phyloP scores from a whole-genome alignment of 2,888 invertebrate species.

The Eremobia ochroleuca region DNA sequence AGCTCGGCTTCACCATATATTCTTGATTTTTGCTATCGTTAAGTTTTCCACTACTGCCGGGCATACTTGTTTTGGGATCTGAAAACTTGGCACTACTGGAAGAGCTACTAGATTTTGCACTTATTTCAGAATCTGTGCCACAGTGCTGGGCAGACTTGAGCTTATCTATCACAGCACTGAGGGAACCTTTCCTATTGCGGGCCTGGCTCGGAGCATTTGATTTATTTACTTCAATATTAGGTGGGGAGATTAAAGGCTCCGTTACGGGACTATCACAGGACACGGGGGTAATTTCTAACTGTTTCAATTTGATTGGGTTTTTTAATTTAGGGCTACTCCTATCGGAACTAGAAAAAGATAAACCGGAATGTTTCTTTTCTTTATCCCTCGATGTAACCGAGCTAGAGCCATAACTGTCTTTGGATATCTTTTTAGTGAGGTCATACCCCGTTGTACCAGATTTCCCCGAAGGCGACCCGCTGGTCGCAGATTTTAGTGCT shows the following conservation, averaged over 20 bases:
- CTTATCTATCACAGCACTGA: constrained; percentile 97
- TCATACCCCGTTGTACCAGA: constrained; percentile 90
- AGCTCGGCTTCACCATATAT: constrained; percentile 97
- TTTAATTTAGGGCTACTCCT: constrained; percentile 93
- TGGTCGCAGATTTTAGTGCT: constrained; percentile 95
- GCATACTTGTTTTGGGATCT: constrained; percentile 86
- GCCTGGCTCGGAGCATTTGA: constrained; percentile 91
- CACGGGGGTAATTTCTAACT: constrained; percentile 91
- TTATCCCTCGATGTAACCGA: constrained; percentile 88
- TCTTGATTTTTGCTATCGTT: constrained; percentile 93
- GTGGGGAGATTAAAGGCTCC: constrained; percentile 88
- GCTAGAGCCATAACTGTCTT: constrained; percentile 86
- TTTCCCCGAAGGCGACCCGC: constrained; percentile 93
- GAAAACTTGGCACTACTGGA: constrained; percentile 86
- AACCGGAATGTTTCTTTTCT: constrained; percentile 90
- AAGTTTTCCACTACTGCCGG: constrained; percentile 82
- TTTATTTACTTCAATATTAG: constrained; percentile 91
- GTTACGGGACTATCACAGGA: constrained; percentile 88
- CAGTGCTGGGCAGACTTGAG: constrained; percentile 94
- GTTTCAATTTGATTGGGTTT: constrained; percentile 93
- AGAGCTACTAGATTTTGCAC: constrained; percentile 86
- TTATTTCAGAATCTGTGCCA: constrained; percentile 89
- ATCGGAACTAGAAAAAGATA: constrained; percentile 89
- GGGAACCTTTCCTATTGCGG: constrained; percentile 93
- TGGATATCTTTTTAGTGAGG: constrained; percentile 90